Conservation (phyloP, 2,888 invertebrate species). For the Phaedon cochleariae region DNA sequence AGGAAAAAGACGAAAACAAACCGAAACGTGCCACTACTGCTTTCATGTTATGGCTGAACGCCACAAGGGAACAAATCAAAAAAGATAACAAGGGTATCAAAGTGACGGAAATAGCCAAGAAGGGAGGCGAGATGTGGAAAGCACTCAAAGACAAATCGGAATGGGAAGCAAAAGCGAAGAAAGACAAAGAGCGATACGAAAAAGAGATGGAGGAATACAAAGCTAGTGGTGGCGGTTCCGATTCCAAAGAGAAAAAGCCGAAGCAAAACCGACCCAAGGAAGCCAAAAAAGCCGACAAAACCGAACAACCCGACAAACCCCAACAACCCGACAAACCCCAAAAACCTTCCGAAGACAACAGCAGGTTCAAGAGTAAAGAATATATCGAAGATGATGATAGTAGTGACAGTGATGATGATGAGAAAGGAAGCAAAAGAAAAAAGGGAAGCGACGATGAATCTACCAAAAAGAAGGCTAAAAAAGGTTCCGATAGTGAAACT, state of each 20-base stretch:
- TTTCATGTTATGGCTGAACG: slow-evolving; percentile 95
- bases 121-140: slow-evolving; percentile 94
- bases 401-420: slow-evolving; percentile 68
- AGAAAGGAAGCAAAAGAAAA: slow-evolving; percentile 46
- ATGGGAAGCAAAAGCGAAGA: slow-evolving; percentile 88
- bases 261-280: slow-evolving; percentile 47
- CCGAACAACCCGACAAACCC: too few relatives aligned
- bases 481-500: slow-evolving; percentile 47
- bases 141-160: slow-evolving; percentile 86
- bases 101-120: slow-evolving; percentile 92
- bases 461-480: slow-evolving; percentile 49
- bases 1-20: slow-evolving; percentile 84
- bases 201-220: slow-evolving; percentile 91
- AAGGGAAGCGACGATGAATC: slow-evolving; percentile 43
- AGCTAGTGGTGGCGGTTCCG: slow-evolving; percentile 74
- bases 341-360: too few relatives aligned
- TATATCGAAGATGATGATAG: slow-evolving; percentile 82
- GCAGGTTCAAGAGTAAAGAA: slow-evolving; percentile 96
- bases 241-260: slow-evolving; percentile 12
- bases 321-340: too few relatives aligned
- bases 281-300: slow-evolving; percentile 72
- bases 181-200: slow-evolving; percentile 87
- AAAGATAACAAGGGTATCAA: slow-evolving; percentile 90
- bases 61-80: slow-evolving; percentile 83
- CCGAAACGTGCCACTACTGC: slow-evolving; percentile 92